Conservation (phyloP, 2,113 vertebrate species). For the Eulacestoma nigropectus region DNA sequence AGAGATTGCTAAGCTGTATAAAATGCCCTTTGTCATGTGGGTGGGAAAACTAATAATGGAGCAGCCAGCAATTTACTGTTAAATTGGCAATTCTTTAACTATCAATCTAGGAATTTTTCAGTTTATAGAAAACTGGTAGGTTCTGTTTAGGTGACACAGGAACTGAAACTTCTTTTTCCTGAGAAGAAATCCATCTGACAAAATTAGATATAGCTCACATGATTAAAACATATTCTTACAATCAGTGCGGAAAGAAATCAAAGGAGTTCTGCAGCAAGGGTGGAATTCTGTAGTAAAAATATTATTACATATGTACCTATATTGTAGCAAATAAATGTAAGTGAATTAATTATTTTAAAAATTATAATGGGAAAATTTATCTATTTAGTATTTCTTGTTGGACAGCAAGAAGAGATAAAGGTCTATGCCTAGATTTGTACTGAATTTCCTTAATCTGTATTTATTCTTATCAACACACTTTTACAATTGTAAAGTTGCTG, state of each 20-base stretch:
- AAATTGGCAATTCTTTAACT: neutral
- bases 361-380: neutral
- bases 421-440: neutral
- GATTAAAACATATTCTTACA: neutral
- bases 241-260: neutral
- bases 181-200: neutral
- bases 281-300: neutral
- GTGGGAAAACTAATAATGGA: neutral
- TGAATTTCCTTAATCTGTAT: neutral
- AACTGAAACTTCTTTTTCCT: neutral
- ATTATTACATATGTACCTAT: neutral
- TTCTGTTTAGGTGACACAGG: neutral
- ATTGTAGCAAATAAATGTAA: neutral
- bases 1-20: neutral
- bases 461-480: neutral
- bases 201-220: neutral
- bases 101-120: neutral
- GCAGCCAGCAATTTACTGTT: neutral
- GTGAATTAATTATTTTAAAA: neutral
- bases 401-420: neutral
- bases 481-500: neutral
- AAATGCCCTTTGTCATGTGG: neutral
- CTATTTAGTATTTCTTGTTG: neutral
- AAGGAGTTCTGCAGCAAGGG: neutral
- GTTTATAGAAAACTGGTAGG: neutral